Evolutionary conservation across 1,140 invertebrate species (phyloP).

Genomic region (Bombus waltoni): DNA sequence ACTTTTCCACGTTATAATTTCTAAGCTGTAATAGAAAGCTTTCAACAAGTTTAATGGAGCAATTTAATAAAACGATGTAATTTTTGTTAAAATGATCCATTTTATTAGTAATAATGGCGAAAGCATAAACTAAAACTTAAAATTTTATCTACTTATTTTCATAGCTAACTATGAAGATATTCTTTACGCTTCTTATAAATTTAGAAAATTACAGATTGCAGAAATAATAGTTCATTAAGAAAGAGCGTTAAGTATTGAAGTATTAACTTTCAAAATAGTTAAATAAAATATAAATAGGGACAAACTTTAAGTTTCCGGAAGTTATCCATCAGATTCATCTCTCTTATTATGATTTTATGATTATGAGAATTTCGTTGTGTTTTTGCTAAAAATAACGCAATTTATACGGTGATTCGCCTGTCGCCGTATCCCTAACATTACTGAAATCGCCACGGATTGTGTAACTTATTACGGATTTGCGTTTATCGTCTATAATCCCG

Average conservation of each 20-base stretch:
- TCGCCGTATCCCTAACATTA: background rate
- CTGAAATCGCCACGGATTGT: constrained; percentile 14
- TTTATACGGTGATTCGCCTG: background rate
- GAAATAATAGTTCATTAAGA: background rate
- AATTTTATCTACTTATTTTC: too few relatives aligned
- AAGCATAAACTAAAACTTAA: too few relatives aligned
- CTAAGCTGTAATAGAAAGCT: too few relatives aligned
- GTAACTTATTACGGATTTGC: background rate
- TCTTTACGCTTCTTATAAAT: background rate
- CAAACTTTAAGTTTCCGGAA: background rate
- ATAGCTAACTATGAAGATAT: too few relatives aligned
- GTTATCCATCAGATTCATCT: background rate
- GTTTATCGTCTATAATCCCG: background rate
- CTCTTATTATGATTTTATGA: background rate
- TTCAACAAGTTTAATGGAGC: too few relatives aligned
- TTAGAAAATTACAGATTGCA: background rate
- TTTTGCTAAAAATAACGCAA: constrained; percentile 17
- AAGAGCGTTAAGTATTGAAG: too few relatives aligned
- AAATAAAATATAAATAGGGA: background rate
- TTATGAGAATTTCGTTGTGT: background rate
- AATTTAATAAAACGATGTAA: too few relatives aligned
- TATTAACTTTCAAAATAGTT: background rate
- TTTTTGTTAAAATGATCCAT: too few relatives aligned
- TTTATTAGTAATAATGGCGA: too few relatives aligned
- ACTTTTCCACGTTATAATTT: background rate